These are phyloP conservation scores for Anoncus sp. DNA, from an alignment of 2,888 invertebrate species.

Conservation along the genomic window DNA sequence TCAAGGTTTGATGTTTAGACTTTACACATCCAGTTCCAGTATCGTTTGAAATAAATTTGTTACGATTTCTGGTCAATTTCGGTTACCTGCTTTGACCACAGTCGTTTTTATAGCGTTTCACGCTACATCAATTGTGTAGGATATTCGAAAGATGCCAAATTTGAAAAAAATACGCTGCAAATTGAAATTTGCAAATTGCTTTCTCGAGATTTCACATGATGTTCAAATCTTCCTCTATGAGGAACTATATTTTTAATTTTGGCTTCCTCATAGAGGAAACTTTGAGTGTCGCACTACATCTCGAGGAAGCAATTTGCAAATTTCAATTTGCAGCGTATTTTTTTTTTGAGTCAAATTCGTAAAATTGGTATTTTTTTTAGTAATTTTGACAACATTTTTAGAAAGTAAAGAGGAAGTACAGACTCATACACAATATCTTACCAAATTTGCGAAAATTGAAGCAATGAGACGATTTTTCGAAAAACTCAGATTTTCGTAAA, in stretches of 20 bases:
- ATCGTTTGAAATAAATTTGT: conserved; percentile 23
- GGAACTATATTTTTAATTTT: neutral
- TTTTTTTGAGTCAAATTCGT: no score
- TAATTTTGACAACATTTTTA: no score
- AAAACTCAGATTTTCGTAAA: no score
- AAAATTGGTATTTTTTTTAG: no score
- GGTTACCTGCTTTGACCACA: neutral
- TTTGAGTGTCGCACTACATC: no score
- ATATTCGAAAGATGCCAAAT: conserved; percentile 9
- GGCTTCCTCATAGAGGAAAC: neutral
- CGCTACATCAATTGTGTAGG: conserved; percentile 12
- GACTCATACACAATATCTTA: no score
- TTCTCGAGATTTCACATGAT: neutral
- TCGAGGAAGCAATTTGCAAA: neutral
- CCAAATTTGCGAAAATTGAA: no score
- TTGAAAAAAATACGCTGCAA: conserved; percentile 9
- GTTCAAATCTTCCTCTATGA: no score
- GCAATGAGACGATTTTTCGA: no score
- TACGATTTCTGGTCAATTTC: conserved; percentile 1
- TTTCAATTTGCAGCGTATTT: no score
- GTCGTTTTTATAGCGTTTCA: conserved; percentile 9
- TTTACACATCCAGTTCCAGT: conserved; percentile 10
- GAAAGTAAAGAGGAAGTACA: no score
- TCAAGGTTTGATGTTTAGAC: conserved; percentile 40
- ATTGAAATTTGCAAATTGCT: neutral